Evolutionary conservation across 2,888 invertebrate species (phyloP), one percentile per base, ranked within the genome.

Genomic region (Lithophane socia): DNA sequence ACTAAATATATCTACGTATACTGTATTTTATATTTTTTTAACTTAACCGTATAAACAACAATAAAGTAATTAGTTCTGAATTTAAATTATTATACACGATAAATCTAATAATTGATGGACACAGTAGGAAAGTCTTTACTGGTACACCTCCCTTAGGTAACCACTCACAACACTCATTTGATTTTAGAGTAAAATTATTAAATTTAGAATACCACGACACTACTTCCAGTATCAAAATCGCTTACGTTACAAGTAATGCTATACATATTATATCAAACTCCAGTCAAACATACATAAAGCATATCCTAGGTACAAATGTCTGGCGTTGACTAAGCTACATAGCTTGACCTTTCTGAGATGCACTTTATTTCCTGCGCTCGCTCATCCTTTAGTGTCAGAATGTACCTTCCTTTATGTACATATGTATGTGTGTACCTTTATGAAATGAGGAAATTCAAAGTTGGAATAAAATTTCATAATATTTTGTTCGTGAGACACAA

Each of bases 261-360:
- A n/a, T 42, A 75, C 47, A 66, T 56, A 37, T 29, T 58, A 64
- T 49, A 29, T 29, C 10, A 65, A 60, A 54, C 42, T 42, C 61
- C 13, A 56, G 13, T 42, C 64, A 58, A 60, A 58, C 58, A 73
- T 85, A 44, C 63, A 85, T 70, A 73, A 67, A 70, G 24, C 63
- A 76, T 76, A 63, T 64, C 5, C 70, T 70, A 70, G 70, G 77
- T 83, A 69, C 75, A 64, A 64, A 65, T 49, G 65, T 67, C 75
- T 75, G 74, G 75, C 78, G 63, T 72, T 71, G 77, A 87, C 65
- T 80, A 63, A 88, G 77, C 75, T 79, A 65, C 61, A 37, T 8
- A 63, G 83, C 83, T 82, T 83, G 83, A 83, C 83, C 71, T 86
- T 68, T 86, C 79, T 24, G 68, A 72, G 66, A 82, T 83, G 83